Evolutionary conservation across 2,113 vertebrate species (phyloP), one percentile per base, ranked within the genome.

Genomic region (Tyrannus savana): DNA sequence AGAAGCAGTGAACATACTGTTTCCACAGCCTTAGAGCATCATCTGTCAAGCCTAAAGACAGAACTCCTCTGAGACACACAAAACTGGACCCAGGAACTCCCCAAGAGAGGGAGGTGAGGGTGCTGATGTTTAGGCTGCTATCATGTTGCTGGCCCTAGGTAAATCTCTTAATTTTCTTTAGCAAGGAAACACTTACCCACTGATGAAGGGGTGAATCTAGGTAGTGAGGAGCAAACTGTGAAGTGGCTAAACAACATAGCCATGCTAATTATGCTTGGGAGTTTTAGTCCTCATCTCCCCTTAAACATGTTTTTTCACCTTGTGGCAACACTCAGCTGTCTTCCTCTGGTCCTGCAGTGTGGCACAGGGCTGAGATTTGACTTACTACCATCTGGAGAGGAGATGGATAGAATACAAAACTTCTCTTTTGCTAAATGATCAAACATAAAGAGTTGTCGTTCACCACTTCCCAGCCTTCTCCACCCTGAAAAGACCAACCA

Each of bases 281-380:
- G 47, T 30, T 95, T 94, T 41, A 94, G 73, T 86, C 73, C n/a
- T 79, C 31, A 39, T 50, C 67, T 90, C 84, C 66, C 90, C 94
- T 77, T 90, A 92, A 81, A 58, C 7, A 66, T 7, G 14, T 3
- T 60, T 95, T 95, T 87, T 78, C 11, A 21, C 44, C 68, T 81
- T 66, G 19, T 83, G 71, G 71, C 47, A 93, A 86, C 18, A 31
- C 71, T 94, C 53, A 72, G 37, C 42, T 80, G 82, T 50, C 66
- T 80, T 91, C 28, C 69, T 90, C 75, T 64, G 42, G 53, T 74
- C 35, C 52, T 60, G 28, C 67, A 85, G 24, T 13, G 47, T 41
- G 72, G 63, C 23, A 39, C 12, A 6, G 9, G 33, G 13, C 56
- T 64, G 68, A 52, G 42, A 73, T 67, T 73, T 74, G 59, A 27